A percentile compares a stretch with the other conserved stretches of the same genome.
Evolutionary conservation across 2,888 invertebrate genomes (phyloP).

Genomic region (Morinoia aosen): DNA sequence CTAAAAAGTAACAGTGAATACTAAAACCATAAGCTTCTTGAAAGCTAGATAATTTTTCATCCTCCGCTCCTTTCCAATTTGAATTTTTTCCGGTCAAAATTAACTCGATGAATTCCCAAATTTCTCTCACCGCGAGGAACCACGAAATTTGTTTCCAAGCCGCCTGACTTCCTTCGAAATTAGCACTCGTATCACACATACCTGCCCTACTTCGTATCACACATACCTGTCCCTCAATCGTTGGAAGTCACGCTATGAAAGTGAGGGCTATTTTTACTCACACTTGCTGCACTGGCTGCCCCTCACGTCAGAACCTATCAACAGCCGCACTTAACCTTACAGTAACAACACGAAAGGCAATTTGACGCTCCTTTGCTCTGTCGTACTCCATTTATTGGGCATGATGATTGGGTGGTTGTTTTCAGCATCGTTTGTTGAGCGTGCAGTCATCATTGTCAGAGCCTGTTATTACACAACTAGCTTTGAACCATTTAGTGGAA

Average conservation of each 20-base stretch:
- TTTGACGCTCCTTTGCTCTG: neutral
- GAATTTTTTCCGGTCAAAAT: too few relatives aligned
- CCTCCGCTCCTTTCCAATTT: too few relatives aligned
- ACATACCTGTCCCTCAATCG: neutral
- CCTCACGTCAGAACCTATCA: neutral
- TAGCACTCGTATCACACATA: neutral
- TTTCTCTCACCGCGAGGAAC: neutral
- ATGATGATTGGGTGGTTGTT: neutral
- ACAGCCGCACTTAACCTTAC: neutral
- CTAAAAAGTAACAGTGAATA: too few relatives aligned
- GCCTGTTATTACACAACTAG: neutral
- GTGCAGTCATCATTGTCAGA: neutral
- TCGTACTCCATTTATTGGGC: neutral
- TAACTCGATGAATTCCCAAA: neutral
- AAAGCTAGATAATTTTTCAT: too few relatives aligned
- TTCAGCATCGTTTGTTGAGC: neutral
- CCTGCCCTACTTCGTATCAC: neutral
- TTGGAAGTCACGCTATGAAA: neutral
- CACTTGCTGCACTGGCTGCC: neutral
- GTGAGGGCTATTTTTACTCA: neutral
- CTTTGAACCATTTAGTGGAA: neutral
- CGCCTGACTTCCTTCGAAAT: too few relatives aligned
- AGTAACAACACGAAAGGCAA: neutral
- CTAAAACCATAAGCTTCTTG: too few relatives aligned
- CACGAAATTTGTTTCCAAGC: neutral